A percentile compares a stretch with the other conserved stretches of the same genome.
Conservation (phyloP, 2,797 vertebrate species). For the Scolopax bukidnonensis region DNA sequence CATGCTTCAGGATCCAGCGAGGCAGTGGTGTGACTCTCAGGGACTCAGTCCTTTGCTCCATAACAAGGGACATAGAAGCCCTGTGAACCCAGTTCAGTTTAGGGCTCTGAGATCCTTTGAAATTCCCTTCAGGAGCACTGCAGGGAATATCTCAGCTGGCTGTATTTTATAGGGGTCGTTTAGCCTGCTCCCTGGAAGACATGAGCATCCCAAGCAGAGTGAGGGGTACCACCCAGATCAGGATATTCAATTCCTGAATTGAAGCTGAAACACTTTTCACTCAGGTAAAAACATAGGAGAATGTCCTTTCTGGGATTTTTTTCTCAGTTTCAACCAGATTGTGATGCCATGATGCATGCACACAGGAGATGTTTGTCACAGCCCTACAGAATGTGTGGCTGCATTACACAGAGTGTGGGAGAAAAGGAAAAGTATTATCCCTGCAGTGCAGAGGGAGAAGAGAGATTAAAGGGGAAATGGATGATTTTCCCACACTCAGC, state of each 20-base stretch:
- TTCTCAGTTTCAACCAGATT: neutral
- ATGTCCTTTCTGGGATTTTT: neutral
- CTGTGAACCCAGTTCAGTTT: neutral
- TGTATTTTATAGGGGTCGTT: neutral
- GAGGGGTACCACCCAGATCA: neutral
- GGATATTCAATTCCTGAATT: neutral
- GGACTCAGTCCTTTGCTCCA: neutral
- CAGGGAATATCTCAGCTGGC: neutral
- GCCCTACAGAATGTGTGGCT: neutral
- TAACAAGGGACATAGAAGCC: neutral
- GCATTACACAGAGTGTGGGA: neutral
- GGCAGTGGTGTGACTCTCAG: neutral
- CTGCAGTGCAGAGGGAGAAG: neutral
- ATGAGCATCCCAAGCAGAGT: neutral
- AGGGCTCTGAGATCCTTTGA: neutral
- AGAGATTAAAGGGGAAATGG: constrained; percentile 2
- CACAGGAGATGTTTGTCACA: neutral
- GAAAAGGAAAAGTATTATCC: neutral
- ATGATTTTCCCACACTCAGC: constrained; percentile 39
- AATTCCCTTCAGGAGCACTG: neutral
- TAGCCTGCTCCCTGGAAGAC: neutral
- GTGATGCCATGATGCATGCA: neutral
- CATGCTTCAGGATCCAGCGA: neutral
- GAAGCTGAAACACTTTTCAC: neutral
- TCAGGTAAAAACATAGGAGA: neutral